phyloP scores from a whole-genome alignment of 2,888 invertebrate species.

The Piscicola geometra region DNA sequence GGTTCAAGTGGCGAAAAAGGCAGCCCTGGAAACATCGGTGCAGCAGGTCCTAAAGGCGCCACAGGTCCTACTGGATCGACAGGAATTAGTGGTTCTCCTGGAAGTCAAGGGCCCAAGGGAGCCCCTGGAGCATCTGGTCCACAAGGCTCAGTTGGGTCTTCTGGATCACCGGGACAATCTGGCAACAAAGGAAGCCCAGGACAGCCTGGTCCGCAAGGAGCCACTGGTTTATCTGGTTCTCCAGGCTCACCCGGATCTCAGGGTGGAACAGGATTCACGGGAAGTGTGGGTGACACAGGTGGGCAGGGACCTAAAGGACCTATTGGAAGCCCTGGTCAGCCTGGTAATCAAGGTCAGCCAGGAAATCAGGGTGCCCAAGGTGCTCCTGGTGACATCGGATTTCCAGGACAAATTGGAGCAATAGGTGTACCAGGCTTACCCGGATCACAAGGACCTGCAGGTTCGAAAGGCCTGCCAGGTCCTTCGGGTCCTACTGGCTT shows the following conservation, averaged over 20 bases:
- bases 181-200: conserved; percentile 23
- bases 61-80: conserved; percentile 34
- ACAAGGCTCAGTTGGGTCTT: conserved; percentile 2
- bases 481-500: conserved; percentile 30
- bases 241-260: conserved; percentile 9
- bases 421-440: conserved; percentile 30
- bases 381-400: conserved; percentile 28
- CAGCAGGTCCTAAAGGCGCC: conserved; percentile 33
- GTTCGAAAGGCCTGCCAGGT: conserved; percentile 34
- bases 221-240: conserved; percentile 25
- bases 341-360: conserved; percentile 37
- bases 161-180: conserved; percentile 3
- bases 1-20: conserved; percentile 37
- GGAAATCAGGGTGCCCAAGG: conserved; percentile 61
- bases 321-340: conserved; percentile 35
- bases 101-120: conserved; percentile 26
- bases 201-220: not conserved
- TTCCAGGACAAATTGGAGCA: conserved; percentile 28
- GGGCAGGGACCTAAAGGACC: conserved; percentile 10
- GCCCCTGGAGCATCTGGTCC: not conserved
- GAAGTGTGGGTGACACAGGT: conserved; percentile 16
- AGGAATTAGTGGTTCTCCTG: conserved; percentile 35
- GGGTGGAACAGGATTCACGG: conserved; percentile 12
- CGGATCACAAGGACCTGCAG: conserved; percentile 60
- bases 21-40: conserved; percentile 33